phyloP scores from a whole-genome alignment of 2,113 vertebrate genomes.

The Poecilia latipinna region DNA sequence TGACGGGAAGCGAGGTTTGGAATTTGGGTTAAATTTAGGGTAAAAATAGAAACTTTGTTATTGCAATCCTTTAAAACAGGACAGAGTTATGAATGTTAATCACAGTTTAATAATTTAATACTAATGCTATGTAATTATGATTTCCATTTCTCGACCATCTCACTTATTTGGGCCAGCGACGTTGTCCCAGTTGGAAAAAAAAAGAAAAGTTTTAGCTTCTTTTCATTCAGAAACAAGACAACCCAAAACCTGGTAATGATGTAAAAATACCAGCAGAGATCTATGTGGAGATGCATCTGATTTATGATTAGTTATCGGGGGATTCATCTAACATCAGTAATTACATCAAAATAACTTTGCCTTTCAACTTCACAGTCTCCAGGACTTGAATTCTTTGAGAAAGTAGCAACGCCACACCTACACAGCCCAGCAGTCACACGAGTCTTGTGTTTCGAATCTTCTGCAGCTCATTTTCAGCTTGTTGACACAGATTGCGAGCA shows the following conservation, averaged over 20 bases:
- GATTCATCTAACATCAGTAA: background rate
- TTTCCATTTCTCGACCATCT: background rate
- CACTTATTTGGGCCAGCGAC: background rate
- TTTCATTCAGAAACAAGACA: no score
- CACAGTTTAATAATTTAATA: background rate
- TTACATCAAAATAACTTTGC: background rate
- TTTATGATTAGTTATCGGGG: background rate
- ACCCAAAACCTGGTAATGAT: background rate
- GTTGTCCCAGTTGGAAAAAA: background rate
- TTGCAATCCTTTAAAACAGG: background rate
- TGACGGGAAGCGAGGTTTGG: background rate
- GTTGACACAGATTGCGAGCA: background rate
- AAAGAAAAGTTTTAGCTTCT: no score
- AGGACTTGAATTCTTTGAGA: constrained; percentile 1
- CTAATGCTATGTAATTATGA: background rate
- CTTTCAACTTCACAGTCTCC: background rate
- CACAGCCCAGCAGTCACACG: background rate
- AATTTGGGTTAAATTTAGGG: background rate
- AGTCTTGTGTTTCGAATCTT: background rate
- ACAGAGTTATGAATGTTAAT: background rate
- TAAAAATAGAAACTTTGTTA: background rate
- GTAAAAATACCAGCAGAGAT: no score
- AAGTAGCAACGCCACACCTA: background rate
- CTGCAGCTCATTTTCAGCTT: constrained; percentile 2
- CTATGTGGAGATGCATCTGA: constrained; percentile 1